Evolutionary conservation across 2,797 vertebrate genomes (phyloP).

Genomic region (Premnoplex brunnescens): DNA sequence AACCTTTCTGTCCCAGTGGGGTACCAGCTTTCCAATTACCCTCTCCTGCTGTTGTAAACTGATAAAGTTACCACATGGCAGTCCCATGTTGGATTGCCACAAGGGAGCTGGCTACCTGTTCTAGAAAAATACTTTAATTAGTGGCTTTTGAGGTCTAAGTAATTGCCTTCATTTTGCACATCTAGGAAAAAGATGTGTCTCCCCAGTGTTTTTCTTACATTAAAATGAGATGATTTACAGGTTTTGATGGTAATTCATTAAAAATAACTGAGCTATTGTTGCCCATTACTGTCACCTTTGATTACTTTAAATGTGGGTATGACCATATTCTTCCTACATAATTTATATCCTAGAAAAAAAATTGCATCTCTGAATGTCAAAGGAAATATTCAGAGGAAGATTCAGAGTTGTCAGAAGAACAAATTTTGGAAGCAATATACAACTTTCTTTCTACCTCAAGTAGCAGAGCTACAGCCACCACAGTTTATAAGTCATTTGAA

Average conservation of each 20-base stretch:
- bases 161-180: not conserved
- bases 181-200: not conserved
- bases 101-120: not conserved
- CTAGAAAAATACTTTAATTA: constrained; percentile 31
- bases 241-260: constrained; percentile 20
- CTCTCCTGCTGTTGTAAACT: not conserved
- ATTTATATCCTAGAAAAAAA: constrained; percentile 18
- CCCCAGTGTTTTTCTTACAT: not conserved
- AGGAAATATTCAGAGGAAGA: not conserved
- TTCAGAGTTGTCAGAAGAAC: not conserved
- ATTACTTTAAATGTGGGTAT: not conserved
- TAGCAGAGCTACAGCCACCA: not conserved
- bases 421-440: not conserved
- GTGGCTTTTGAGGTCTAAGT: not conserved
- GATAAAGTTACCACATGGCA: not conserved
- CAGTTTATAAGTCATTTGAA: not conserved
- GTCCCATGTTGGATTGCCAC: not conserved
- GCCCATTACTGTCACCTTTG: constrained; percentile 29
- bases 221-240: constrained; percentile 18
- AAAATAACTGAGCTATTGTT: constrained; percentile 8
- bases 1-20: not conserved
- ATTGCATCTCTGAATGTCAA: not conserved
- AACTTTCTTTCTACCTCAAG: not conserved
- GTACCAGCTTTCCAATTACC: constrained; percentile 1
- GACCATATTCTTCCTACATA: constrained; percentile 3